These are phyloP conservation scores for Apotomis capreana DNA, from an alignment of 2,888 invertebrate genomes.

Conservation along the genomic window DNA sequence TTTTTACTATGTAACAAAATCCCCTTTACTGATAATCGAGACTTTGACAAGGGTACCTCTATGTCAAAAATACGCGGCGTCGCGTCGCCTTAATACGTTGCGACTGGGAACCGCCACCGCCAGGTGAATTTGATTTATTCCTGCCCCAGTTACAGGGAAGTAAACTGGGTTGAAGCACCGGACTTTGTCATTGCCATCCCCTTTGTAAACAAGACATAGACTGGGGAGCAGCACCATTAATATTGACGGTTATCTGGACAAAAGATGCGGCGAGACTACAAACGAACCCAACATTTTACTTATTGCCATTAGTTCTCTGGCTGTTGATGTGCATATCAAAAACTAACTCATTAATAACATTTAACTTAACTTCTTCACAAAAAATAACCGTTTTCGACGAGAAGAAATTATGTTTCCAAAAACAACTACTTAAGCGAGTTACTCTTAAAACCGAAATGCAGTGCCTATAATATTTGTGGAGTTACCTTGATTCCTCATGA, in stretches of 20 bases:
- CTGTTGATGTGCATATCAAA: too few species aligned
- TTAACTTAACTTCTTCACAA: too few species aligned
- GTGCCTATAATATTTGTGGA: too few species aligned
- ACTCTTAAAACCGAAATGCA: too few species aligned
- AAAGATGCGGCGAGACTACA: conserved; percentile 24
- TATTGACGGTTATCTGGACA: conserved; percentile 20
- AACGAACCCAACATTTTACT: neutral
- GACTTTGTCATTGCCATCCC: conserved; percentile 29
- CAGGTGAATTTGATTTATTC: conserved; percentile 54
- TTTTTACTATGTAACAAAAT: conserved; percentile 36
- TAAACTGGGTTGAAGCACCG: conserved; percentile 32
- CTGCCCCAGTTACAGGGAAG: conserved; percentile 54
- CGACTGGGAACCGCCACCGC: conserved; percentile 30
- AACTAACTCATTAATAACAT: too few species aligned
- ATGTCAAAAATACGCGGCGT: conserved; percentile 39
- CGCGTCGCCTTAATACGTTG: conserved; percentile 36
- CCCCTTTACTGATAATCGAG: conserved; percentile 42
- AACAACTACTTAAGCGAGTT: too few species aligned
- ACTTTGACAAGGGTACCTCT: conserved; percentile 41
- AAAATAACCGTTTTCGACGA: too few species aligned
- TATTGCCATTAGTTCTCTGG: too few species aligned
- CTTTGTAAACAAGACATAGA: conserved; percentile 38
- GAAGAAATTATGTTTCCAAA: too few species aligned
- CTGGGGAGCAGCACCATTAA: conserved; percentile 28
- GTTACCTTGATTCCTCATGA: too few species aligned